Evolutionary conservation across 37 sponge, comb jelly and placozoan genomes (phyloP).

Genomic region (Lycopodina hypogea): DNA sequence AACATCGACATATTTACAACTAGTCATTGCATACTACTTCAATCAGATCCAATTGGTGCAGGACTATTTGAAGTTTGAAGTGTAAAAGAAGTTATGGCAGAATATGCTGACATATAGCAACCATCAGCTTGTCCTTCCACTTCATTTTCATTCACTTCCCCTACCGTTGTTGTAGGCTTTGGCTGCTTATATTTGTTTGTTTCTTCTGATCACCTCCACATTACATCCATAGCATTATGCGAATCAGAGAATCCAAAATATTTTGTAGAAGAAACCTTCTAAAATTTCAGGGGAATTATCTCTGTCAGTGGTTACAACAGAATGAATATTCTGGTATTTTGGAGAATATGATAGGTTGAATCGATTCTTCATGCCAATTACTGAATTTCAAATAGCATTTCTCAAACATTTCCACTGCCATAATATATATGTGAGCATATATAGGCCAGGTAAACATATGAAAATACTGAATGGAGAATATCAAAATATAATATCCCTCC

Average conservation of each 20-base stretch:
- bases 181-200: constrained; percentile 9
- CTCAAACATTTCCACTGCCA: not conserved
- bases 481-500: not conserved
- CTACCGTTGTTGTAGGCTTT: not conserved
- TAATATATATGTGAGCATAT: constrained; percentile 32
- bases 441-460: constrained; percentile 33
- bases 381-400: not conserved
- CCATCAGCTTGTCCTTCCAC: not conserved
- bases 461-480: constrained; percentile 21
- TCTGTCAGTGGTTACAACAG: not conserved
- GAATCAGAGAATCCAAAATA: too few relatives aligned
- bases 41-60: too few relatives aligned
- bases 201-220: constrained; percentile 18
- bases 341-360: not conserved
- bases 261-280: too few relatives aligned
- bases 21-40: too few relatives aligned
- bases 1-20: too few relatives aligned
- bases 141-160: too few relatives aligned
- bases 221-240: not conserved
- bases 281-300: too few relatives aligned
- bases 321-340: not conserved
- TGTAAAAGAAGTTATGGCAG: too few relatives aligned
- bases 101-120: not conserved
- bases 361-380: not conserved
- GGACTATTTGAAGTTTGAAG: too few relatives aligned